Evolutionary conservation across 2,113 vertebrate genomes (phyloP).

Genomic region (Ageneiosus marmoratus): DNA sequence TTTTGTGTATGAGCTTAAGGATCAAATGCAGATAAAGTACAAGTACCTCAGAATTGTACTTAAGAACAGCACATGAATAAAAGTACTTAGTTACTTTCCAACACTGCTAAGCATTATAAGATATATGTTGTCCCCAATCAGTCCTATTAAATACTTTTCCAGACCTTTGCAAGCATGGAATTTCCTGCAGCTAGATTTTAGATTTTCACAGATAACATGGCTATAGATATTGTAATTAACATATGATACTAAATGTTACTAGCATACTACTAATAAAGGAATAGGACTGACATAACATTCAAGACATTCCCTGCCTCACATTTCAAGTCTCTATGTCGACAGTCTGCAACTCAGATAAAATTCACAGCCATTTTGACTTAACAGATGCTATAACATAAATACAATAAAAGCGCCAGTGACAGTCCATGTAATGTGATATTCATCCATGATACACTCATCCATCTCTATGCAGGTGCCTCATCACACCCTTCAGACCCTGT

Average conservation of each 20-base stretch:
- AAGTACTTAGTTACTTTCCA: too few relatives aligned
- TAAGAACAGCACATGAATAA: too few relatives aligned
- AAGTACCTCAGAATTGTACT: too few relatives aligned
- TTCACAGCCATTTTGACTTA: not conserved
- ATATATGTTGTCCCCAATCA: not conserved
- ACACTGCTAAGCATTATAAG: not conserved
- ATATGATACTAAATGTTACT: not conserved
- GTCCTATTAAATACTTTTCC: not conserved
- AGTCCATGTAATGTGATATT: not conserved
- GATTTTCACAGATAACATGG: not conserved
- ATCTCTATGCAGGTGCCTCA: slow-evolving; percentile 66
- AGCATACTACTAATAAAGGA: too few relatives aligned
- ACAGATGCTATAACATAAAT: not conserved
- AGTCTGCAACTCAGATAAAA: not conserved
- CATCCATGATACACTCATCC: slow-evolving; percentile 56
- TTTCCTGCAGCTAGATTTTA: not conserved
- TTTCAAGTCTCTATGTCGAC: not conserved
- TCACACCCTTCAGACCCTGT: slow-evolving; percentile 53
- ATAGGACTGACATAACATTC: not conserved
- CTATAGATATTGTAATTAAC: not conserved
- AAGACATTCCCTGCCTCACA: not conserved
- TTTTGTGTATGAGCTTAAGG: too few relatives aligned
- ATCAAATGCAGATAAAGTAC: too few relatives aligned
- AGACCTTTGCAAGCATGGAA: not conserved
- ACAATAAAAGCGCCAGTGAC: not conserved